These are phyloP conservation scores for Dicranocentrus wangi DNA, from an alignment of 2,888 invertebrate species.

Conservation along the genomic window DNA sequence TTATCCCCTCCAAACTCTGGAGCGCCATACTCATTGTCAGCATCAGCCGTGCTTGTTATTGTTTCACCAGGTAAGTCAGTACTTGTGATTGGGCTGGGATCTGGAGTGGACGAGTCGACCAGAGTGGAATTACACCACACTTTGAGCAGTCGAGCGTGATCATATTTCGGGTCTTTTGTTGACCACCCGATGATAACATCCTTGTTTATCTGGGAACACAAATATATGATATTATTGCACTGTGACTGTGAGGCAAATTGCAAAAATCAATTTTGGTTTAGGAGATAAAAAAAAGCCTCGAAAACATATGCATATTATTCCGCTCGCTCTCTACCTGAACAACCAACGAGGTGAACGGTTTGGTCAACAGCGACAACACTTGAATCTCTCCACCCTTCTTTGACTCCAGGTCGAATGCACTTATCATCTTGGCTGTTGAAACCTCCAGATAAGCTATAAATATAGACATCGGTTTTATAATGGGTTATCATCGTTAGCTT, in stretches of 20 bases:
- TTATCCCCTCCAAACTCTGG: constrained; percentile 31
- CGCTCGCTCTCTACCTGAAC: constrained; percentile 74
- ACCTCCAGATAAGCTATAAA: constrained; percentile 74
- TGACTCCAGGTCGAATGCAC: constrained; percentile 72
- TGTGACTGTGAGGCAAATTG: no score
- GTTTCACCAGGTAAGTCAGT: constrained; percentile 13
- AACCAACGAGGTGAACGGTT: constrained; percentile 76
- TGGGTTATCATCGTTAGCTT: not conserved
- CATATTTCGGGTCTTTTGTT: constrained; percentile 73
- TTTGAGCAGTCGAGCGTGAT: constrained; percentile 74
- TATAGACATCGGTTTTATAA: not conserved
- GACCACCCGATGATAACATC: constrained; percentile 75
- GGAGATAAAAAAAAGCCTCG: not conserved
- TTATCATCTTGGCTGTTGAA: constrained; percentile 74
- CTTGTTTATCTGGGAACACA: constrained; percentile 75
- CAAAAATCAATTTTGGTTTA: not conserved
- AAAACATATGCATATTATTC: not conserved
- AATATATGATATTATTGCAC: no score
- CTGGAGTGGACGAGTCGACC: no score
- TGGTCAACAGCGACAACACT: constrained; percentile 75
- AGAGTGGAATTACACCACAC: constrained; percentile 74
- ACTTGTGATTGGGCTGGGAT: not conserved
- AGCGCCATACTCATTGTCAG: constrained; percentile 29
- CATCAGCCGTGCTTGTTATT: constrained; percentile 3
- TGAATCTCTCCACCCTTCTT: constrained; percentile 74